phyloP scores from a whole-genome alignment of 1,140 invertebrate species.

The Drosophila erecta region DNA sequence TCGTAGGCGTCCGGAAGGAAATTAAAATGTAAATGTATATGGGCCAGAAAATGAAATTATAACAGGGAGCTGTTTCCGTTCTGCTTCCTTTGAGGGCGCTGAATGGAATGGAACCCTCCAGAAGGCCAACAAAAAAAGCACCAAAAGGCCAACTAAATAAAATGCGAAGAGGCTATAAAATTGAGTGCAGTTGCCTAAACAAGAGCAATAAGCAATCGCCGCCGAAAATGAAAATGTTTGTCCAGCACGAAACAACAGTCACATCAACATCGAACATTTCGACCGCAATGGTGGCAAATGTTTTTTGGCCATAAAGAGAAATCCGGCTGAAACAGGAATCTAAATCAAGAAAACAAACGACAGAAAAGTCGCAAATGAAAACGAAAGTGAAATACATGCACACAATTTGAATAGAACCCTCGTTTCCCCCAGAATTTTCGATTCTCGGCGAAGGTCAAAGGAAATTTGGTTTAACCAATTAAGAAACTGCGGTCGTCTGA shows the following conservation, averaged over 20 bases:
- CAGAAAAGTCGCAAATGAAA: constrained; percentile 54
- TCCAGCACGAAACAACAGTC: constrained; percentile 41
- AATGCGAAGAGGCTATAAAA: constrained; percentile 70
- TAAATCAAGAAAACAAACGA: constrained; percentile 46
- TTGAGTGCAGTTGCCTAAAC: constrained; percentile 72
- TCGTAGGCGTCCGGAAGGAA: constrained; percentile 62
- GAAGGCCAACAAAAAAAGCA: not conserved
- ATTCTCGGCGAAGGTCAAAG: constrained; percentile 3
- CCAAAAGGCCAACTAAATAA: constrained; percentile 50
- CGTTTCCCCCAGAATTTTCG: not conserved
- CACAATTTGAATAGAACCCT: constrained; percentile 56
- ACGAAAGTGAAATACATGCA: constrained; percentile 69
- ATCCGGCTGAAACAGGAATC: constrained; percentile 22
- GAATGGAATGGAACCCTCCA: constrained; percentile 6
- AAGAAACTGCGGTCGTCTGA: constrained; percentile 37
- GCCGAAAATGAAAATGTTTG: constrained; percentile 64
- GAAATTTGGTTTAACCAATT: constrained; percentile 37
- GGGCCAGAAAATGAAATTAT: constrained; percentile 74
- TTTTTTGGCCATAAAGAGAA: constrained; percentile 60
- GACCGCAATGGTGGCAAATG: constrained; percentile 59
- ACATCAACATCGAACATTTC: not conserved
- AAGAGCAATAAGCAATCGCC: constrained; percentile 39
- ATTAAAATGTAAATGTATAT: constrained; percentile 80
- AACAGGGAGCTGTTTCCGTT: constrained; percentile 19
- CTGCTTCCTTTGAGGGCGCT: not conserved